phyloP scores from a whole-genome alignment of 1,140 invertebrate species.

The Matsumurasca onukii region DNA sequence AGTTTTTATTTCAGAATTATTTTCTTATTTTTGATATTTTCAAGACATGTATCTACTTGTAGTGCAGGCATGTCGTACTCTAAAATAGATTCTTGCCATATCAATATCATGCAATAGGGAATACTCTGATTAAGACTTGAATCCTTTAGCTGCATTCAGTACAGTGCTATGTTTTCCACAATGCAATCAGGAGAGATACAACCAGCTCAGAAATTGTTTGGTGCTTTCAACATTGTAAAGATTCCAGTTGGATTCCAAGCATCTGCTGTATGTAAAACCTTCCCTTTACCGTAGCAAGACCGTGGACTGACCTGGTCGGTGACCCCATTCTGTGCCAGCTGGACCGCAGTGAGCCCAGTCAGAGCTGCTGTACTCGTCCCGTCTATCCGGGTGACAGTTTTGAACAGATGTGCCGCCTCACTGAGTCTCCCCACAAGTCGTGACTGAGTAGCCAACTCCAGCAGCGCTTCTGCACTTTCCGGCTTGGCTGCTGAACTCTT shows the following conservation, averaged over 20 bases:
- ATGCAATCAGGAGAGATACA: not conserved
- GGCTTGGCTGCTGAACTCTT: too few relatives aligned
- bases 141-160: too few relatives aligned
- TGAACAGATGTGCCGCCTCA: slow-evolving; percentile 78
- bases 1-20: not conserved
- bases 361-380: slow-evolving; percentile 78
- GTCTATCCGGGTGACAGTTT: slow-evolving; percentile 77
- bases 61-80: too few relatives aligned
- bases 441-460: slow-evolving; percentile 80
- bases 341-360: slow-evolving; percentile 78
- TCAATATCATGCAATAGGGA: too few relatives aligned
- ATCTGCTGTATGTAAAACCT: not conserved
- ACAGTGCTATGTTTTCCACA: too few relatives aligned
- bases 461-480: slow-evolving; percentile 65
- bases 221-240: not conserved
- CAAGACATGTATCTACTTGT: too few relatives aligned
- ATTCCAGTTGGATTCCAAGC: not conserved
- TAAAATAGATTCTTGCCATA: too few relatives aligned
- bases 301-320: slow-evolving; percentile 28
- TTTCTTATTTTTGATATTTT: too few relatives aligned
- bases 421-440: slow-evolving; percentile 68
- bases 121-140: too few relatives aligned
- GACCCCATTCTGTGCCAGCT: slow-evolving; percentile 47
- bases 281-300: not conserved
- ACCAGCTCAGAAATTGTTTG: not conserved